Base-by-base conservation (phyloP, 2,113 vertebrate genomes). In the Calonectris borealis region DNA sequence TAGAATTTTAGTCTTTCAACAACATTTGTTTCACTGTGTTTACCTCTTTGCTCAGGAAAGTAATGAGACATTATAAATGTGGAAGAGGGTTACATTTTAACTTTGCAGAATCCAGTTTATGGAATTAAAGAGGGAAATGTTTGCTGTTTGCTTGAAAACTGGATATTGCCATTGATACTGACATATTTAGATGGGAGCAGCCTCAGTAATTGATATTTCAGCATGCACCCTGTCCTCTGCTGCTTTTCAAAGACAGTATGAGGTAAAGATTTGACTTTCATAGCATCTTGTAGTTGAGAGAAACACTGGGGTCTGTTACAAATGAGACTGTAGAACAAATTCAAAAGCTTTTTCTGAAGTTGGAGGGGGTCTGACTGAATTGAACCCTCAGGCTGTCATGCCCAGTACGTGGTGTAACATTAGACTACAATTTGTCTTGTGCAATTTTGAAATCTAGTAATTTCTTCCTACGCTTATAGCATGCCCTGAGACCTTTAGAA, bases 361-460 rank as follows among this genome's bases (percentile, higher is more conserved):
- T 13, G 11, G 14, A n/a, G 46, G 29, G 51, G 64, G 29, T 31
- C 38, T 55, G 92, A 11, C 55, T 48, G 80, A 69, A 71, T 57
- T 36, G 75, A 82, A 72, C 52, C 72, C 15, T 40, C 21, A 6
- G 44, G 57, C 49, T 79, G 69, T 62, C 44, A 19, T 11, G 20
- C 79, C 34, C 25, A 24, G 19, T 60, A 36, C 0, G 0, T 48
- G 26, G 8, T n/a, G 16, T 83, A 75, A 78, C 13, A 6, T 70
- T 55, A 57, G 76, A 46, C 48, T 75, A 5, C 52, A 29, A 14
- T 79, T 84, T 66, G 26, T 69, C 60, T 89, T 78, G 34, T 71
- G 48, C 44, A 26, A 5, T 86, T 93, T 70, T 82, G 72, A 76
- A 57, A 58, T 87, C 19, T 69, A 19, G 65, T 68, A 16, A n/a